phyloP scores from a whole-genome alignment of 2,113 vertebrate genomes.

The Colaptes auratus region DNA sequence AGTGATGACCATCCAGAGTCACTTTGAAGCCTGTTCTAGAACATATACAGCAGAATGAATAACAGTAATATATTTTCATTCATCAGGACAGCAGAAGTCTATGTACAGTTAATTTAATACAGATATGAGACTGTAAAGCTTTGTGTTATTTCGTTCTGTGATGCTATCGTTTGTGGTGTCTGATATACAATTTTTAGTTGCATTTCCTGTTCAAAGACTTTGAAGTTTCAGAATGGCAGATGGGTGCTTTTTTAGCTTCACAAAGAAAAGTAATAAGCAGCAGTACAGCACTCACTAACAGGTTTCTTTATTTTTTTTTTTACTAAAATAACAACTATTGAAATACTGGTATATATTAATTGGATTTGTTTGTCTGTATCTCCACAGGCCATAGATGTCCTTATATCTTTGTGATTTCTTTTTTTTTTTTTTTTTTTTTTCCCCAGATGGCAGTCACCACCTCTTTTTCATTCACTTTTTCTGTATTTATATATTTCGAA shows the following conservation, averaged over 20 bases:
- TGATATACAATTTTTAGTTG: slow-evolving; percentile 15
- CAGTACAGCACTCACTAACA: slow-evolving; percentile 22
- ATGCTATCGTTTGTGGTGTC: background rate
- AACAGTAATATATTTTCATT: slow-evolving; percentile 46
- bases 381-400: slow-evolving; percentile 50
- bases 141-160: slow-evolving; percentile 9
- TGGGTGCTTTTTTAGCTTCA: slow-evolving; percentile 16
- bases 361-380: slow-evolving; percentile 28
- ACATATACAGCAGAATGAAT: slow-evolving; percentile 44
- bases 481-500: slow-evolving; percentile 39
- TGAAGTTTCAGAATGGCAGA: slow-evolving; percentile 38
- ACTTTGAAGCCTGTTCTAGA: slow-evolving; percentile 61
- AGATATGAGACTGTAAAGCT: background rate
- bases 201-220: slow-evolving; percentile 35
- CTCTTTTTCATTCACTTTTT: slow-evolving; percentile 49
- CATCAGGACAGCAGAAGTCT: slow-evolving; percentile 23
- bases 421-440: background rate
- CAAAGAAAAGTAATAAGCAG: slow-evolving; percentile 47
- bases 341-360: slow-evolving; percentile 39
- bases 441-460: slow-evolving; percentile 55
- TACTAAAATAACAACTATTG: slow-evolving; percentile 43
- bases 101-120: background rate
- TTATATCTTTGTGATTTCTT: slow-evolving; percentile 32
- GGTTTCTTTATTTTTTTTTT: slow-evolving; percentile 18
- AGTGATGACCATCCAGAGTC: slow-evolving; percentile 42